Base-by-base conservation (phyloP, 2,113 vertebrate genomes). In the Delphinus delphis region DNA sequence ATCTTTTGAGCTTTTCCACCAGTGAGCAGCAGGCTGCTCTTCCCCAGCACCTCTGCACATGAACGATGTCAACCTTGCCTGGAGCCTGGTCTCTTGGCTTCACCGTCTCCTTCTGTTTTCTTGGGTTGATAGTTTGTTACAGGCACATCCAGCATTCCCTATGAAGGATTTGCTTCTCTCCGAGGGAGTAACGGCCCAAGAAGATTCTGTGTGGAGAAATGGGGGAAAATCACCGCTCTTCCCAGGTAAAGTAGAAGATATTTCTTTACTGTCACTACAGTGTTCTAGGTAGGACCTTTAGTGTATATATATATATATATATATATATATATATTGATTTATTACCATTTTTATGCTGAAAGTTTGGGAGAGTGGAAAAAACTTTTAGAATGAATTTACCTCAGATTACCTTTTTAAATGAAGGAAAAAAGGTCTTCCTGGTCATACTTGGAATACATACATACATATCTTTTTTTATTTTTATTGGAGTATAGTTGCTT, bases 221-320 rank as follows among this genome's bases (percentile, higher is more conserved):
- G 99, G 99, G 99, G 99, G 2, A 99, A 99, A 98, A 99, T 99
- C 98, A 99, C 99, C 14, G 99, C 99, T 96, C 99, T 99, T 97
- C 99, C 99, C 98, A 99, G 99, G 99, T 99, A 99, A 96, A 67
- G 80, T 31, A 47, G 28, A 74, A 96, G 93, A 23, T 21, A 21
- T 71, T 85, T 82, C n/a, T 95, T 88, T 47, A 28, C 20, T 65
- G 18, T 77, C 50, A 41, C 14, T 31, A 10, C 17, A 14, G 25
- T 73, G 9, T 60, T 76, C 17, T 41, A 28, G 50, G 47, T 12
- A 11, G 71, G 25, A 38, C 15, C 25, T 94, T 58, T 55, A 68
- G 63, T 5, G 65, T 65, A 62, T 18, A 2, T 36, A 62, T 18
- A 2, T 33, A 18, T n/a, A 10, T 88, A 58, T 71, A 15, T 65